Conservation (phyloP, 1,140 invertebrate genomes). For the Euglossa dilemma region DNA sequence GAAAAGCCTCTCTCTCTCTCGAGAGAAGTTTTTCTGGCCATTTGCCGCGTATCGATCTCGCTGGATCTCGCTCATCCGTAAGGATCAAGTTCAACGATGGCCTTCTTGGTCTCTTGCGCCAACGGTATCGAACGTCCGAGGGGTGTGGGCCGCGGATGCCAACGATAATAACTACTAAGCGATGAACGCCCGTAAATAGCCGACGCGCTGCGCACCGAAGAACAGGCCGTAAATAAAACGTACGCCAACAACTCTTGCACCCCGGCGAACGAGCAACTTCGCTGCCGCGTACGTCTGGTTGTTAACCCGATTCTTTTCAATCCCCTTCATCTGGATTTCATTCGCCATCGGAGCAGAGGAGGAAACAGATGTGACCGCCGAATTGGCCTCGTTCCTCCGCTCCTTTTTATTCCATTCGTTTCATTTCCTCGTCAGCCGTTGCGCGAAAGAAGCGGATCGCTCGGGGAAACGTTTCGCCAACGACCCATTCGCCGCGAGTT, state of each 20-base stretch:
- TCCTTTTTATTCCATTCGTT: background rate
- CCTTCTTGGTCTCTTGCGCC: slow-evolving; percentile 25
- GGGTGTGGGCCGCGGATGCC: slow-evolving; percentile 34
- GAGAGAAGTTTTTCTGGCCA: slow-evolving; percentile 35
- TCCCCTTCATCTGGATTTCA: background rate
- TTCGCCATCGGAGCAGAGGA: background rate
- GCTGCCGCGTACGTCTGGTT: background rate
- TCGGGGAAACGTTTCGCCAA: no score
- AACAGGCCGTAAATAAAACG: slow-evolving; percentile 43
- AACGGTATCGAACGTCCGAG: slow-evolving; percentile 34
- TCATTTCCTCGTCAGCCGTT: no score
- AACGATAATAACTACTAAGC: slow-evolving; percentile 60
- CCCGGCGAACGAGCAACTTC: background rate
- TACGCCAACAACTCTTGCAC: background rate
- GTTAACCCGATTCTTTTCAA: slow-evolving; percentile 33
- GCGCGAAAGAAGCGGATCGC: background rate
- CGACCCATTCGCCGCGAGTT: background rate
- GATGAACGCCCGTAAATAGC: slow-evolving; percentile 55
- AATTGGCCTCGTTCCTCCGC: background rate
- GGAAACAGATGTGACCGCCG: slow-evolving; percentile 7
- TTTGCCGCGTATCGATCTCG: slow-evolving; percentile 55
- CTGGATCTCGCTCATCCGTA: slow-evolving; percentile 53
- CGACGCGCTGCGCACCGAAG: background rate
- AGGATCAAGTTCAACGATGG: slow-evolving; percentile 64
- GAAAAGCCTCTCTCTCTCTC: background rate